These are phyloP conservation scores for Dryobota labecula DNA, from an alignment of 2,888 invertebrate genomes.

Conservation along the genomic window DNA sequence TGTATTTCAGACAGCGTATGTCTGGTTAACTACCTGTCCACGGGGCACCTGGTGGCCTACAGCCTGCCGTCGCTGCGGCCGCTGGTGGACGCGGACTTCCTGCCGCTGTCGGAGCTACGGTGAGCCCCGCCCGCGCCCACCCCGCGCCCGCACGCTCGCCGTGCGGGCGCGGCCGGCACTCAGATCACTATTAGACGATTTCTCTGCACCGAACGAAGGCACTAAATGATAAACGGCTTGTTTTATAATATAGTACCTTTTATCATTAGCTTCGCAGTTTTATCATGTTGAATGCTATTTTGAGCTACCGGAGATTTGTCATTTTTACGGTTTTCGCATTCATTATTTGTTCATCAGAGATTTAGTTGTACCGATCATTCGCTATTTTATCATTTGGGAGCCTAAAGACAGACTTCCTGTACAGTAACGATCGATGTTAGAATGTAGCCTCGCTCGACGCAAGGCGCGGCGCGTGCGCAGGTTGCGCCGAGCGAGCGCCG, in stretches of 20 bases:
- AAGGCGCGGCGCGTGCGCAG: conserved; percentile 55
- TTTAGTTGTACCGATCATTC: conserved; percentile 75
- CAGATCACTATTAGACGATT: conserved; percentile 80
- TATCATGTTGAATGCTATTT: conserved; percentile 82
- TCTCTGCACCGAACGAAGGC: conserved; percentile 86
- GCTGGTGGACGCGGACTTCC: conserved; percentile 97
- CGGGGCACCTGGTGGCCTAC: conserved; percentile 97
- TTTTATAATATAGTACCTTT: conserved; percentile 71
- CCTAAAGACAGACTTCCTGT: conserved; percentile 82
- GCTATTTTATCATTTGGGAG: conserved; percentile 90
- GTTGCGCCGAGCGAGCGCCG: conserved; percentile 73
- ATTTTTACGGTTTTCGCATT: conserved; percentile 70
- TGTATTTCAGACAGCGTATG: conserved; percentile 96
- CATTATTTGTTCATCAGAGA: conserved; percentile 75
- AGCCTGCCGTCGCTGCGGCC: conserved; percentile 98
- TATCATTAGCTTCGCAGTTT: conserved; percentile 82
- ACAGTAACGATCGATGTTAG: conserved; percentile 83
- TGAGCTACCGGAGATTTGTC: conserved; percentile 63
- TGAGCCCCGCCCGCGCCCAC: conserved; percentile 80
- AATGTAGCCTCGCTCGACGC: conserved; percentile 77
- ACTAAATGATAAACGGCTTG: conserved; percentile 90
- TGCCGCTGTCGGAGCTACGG: conserved; percentile 98
- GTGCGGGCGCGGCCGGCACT: conserved; percentile 65
- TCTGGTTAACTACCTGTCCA: conserved; percentile 98
- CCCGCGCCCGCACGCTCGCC: conserved; percentile 4